Conservation (phyloP, 2,113 vertebrate species). For the Tychaedon coryphoeus region DNA sequence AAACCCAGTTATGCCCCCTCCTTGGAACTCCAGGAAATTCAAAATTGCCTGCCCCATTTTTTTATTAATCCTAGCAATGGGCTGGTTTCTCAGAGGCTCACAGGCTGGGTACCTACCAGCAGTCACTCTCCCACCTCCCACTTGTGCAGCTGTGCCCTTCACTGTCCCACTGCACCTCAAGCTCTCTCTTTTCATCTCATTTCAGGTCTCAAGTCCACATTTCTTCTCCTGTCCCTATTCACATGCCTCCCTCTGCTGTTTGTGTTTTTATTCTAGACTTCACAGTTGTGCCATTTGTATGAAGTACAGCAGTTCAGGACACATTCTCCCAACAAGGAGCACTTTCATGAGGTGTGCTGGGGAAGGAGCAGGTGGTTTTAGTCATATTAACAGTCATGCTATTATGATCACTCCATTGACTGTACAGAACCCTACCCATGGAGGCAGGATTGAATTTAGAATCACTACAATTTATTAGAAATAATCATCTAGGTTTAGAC, state of each 20-base stretch:
- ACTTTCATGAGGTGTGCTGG: background rate
- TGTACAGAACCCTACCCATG: background rate
- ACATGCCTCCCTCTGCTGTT: background rate
- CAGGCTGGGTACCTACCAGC: background rate
- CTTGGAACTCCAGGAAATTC: background rate
- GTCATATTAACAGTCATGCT: background rate
- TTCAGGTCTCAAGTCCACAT: background rate
- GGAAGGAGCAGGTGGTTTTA: background rate
- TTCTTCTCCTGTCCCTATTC: background rate
- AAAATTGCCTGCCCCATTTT: rapidly evolving
- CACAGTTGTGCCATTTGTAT: background rate
- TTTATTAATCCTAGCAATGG: background rate
- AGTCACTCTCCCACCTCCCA: background rate
- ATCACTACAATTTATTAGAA: background rate
- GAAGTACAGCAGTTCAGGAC: background rate
- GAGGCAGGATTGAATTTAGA: background rate
- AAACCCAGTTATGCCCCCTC: background rate
- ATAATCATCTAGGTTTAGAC: background rate
- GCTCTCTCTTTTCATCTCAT: background rate
- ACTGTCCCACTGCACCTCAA: rapidly evolving
- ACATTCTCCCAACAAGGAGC: background rate
- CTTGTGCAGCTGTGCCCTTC: rapidly evolving
- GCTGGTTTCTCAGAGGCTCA: background rate
- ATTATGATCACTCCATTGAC: background rate
- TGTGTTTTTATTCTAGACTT: background rate